phyloP scores from a whole-genome alignment of 2,888 invertebrate species.

The Mesochorus sp. region DNA sequence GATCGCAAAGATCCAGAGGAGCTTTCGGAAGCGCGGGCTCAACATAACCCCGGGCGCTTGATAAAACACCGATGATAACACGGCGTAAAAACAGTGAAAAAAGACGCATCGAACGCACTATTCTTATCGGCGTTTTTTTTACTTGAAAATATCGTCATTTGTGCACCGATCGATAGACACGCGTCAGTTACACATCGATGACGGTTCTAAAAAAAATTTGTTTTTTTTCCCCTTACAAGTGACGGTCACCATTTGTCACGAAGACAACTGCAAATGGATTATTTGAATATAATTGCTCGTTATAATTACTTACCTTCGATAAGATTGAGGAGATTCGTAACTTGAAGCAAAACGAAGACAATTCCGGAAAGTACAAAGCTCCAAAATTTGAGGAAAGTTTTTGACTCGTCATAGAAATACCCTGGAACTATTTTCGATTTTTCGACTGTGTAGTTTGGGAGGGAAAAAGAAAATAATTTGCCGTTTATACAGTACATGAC shows the following conservation, averaged over 20 bases:
- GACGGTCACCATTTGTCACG: conserved; percentile 39
- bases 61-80: conserved; percentile 36
- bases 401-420: too few relatives aligned
- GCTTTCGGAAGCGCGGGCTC: conserved; percentile 56
- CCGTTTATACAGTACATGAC: too few relatives aligned
- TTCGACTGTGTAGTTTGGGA: too few relatives aligned
- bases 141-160: conserved; percentile 51
- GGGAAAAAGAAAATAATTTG: too few relatives aligned
- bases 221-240: too few relatives aligned
- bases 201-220: too few relatives aligned
- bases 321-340: too few relatives aligned
- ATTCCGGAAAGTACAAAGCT: too few relatives aligned
- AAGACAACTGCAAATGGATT: conserved; percentile 11
- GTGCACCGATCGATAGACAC: conserved; percentile 10
- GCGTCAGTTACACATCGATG: conserved; percentile 32
- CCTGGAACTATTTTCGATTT: too few relatives aligned
- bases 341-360: too few relatives aligned
- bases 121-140: conserved; percentile 22
- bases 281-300: not conserved
- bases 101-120: conserved; percentile 54
- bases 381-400: too few relatives aligned
- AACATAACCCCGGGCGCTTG: conserved; percentile 67
- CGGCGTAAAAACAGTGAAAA: conserved; percentile 23
- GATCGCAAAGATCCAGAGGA: conserved; percentile 58
- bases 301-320: too few relatives aligned